Base-by-base conservation (phyloP, 1,140 invertebrate genomes). In the Dufourea novaeangliae region DNA sequence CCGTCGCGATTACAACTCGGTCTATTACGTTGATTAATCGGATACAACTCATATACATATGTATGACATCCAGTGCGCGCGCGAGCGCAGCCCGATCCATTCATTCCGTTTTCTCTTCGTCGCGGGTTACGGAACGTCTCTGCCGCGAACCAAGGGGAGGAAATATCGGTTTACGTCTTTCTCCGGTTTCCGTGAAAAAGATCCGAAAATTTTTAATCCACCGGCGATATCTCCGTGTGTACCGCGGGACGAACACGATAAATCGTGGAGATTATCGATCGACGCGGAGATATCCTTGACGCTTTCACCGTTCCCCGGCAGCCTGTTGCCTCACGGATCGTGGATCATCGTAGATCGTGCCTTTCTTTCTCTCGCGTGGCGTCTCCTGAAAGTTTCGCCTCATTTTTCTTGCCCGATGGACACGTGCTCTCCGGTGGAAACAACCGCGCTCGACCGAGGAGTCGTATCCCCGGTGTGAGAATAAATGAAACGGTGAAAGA, bases 21-120 rank as follows among this genome's bases (percentile, higher is more conserved):
- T 87, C 84, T 87, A 88, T 89, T 88, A 88, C 80, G 81, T 79
- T 88, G 87, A 89, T 88, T 89, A 87, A 89, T 89, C 86, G 86
- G 77, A 86, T 87, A 88, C 88, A 86, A 87, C 74, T 81, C 78
- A 73, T 79, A 87, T 88, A 88, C 87, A 88, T 88, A 86, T 88
- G 86, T 88, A 88, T 87, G 87, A 88, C 86, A 88, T 82, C 32
- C 70, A 62, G 41, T 57, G 44, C 32, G 77, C 77, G n/a, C 46
- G 20, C 20, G 20, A n/a, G n/a, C n/a, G 62, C 39, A 34, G 29
- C n/a, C 25, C 54, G 46, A 70, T 66, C 69, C 72, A 63, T 80
- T 75, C 72, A 54, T 82, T 79, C 81, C 59, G 54, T 77, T 59
- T 54, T 52, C 71, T 59, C 61, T 14, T 7, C 17, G 22, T 41